Evolutionary conservation across 2,888 invertebrate genomes (phyloP).

Genomic region (Dynastes maya): DNA sequence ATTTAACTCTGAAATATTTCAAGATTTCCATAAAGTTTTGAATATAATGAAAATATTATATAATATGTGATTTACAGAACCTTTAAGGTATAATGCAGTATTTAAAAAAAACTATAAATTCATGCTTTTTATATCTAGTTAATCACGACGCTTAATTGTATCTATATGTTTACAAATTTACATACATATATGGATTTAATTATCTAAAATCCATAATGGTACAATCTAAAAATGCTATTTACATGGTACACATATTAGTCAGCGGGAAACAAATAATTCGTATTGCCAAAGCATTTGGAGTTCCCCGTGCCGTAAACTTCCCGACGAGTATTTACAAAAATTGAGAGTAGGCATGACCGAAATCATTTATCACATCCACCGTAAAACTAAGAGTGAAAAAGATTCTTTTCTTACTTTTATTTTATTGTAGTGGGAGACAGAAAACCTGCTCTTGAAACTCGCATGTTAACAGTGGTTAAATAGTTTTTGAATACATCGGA

Average conservation of each 20-base stretch:
- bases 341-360: not conserved
- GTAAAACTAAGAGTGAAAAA: constrained; percentile 21
- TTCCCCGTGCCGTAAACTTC: constrained; percentile 2
- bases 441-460: constrained; percentile 40
- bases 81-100: too few relatives aligned
- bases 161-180: not conserved
- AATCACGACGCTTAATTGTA: not conserved
- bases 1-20: too few relatives aligned
- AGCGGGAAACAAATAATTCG: not conserved
- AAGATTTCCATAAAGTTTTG: too few relatives aligned
- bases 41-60: too few relatives aligned
- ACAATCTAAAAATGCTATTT: not conserved
- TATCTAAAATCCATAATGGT: not conserved
- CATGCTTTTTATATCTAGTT: too few relatives aligned
- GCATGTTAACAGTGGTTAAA: constrained; percentile 28
- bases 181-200: not conserved
- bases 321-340: constrained; percentile 1
- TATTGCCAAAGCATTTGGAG: not conserved
- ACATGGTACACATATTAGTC: constrained; percentile 12
- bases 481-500: constrained; percentile 40
- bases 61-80: too few relatives aligned
- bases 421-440: constrained; percentile 32
- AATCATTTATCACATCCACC: constrained; percentile 3
- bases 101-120: too few relatives aligned
- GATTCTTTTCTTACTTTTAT: constrained; percentile 21